phyloP scores from a whole-genome alignment of 2,888 invertebrate genomes.

The Eristalis arbustorum region DNA sequence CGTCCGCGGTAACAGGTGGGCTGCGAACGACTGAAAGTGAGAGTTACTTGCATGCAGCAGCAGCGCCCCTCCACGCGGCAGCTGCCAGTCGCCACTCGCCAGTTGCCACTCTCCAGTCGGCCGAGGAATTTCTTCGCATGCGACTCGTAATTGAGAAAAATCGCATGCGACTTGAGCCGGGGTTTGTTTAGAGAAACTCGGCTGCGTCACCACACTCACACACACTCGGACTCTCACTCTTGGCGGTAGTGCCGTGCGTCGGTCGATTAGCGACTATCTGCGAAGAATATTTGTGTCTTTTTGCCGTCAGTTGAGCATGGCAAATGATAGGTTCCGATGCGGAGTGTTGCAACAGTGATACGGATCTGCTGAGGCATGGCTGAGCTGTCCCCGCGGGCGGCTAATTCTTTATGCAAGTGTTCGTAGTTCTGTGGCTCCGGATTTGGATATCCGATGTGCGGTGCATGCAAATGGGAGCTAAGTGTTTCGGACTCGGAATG shows the following conservation, averaged over 20 bases:
- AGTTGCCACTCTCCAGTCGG: constrained; percentile 8
- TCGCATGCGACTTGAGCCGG: constrained; percentile 50
- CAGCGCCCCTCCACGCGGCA: constrained; percentile 9
- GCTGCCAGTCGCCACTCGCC: constrained; percentile 13
- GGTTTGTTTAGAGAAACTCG: constrained; percentile 30
- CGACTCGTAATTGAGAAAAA: constrained; percentile 35
- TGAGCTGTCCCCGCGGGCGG: not conserved
- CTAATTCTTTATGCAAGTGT: constrained; percentile 23
- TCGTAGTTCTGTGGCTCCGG: constrained; percentile 8
- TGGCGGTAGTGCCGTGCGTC: too few relatives aligned
- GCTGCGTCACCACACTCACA: not conserved
- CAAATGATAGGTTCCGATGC: constrained; percentile 27
- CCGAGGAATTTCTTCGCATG: constrained; percentile 46
- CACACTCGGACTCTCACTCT: not conserved
- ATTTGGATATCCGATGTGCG: not conserved
- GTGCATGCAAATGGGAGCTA: constrained; percentile 10
- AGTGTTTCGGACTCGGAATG: not conserved
- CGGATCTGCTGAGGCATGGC: constrained; percentile 29
- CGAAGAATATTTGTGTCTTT: constrained; percentile 1
- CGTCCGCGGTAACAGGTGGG: constrained; percentile 51
- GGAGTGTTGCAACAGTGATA: constrained; percentile 31
- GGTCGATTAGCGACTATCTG: not conserved
- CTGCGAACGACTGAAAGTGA: constrained; percentile 55
- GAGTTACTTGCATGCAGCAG: constrained; percentile 37
- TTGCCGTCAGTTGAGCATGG: constrained; percentile 10